phyloP scores from a whole-genome alignment of 2,888 invertebrate species.

The Cerastis rubricosa region DNA sequence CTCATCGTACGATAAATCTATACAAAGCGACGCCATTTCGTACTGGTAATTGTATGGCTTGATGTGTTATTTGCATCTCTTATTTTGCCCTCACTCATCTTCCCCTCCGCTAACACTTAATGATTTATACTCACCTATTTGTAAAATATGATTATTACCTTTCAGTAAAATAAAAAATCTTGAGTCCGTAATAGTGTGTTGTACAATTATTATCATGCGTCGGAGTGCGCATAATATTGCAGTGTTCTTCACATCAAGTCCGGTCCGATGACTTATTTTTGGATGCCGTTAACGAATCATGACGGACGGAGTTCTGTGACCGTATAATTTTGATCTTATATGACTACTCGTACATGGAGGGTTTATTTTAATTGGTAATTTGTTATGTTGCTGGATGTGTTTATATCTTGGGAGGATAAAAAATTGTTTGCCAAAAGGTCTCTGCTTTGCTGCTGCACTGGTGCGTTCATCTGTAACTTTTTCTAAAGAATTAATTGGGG shows the following conservation, averaged over 20 bases:
- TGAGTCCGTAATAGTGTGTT: conserved; percentile 1
- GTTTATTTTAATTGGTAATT: conserved; percentile 22
- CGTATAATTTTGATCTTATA: conserved; percentile 53
- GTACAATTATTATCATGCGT: conserved; percentile 39
- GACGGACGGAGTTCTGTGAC: conserved; percentile 54
- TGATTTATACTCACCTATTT: conserved; percentile 10
- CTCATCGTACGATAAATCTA: no score
- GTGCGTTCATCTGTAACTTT: no score
- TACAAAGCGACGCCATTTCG: no score
- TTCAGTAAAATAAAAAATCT: conserved; percentile 40
- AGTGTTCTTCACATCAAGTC: conserved; percentile 56
- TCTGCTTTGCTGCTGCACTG: no score
- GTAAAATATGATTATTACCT: conserved; percentile 23
- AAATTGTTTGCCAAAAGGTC: neutral
- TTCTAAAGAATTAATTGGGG: no score
- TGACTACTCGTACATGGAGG: conserved; percentile 24
- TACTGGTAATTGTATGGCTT: no score
- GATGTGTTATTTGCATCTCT: neutral
- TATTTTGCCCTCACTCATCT: neutral
- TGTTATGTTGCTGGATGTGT: neutral
- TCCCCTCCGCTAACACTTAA: neutral
- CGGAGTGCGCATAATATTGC: conserved; percentile 42
- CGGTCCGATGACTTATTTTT: conserved; percentile 63
- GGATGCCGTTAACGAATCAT: conserved; percentile 59
- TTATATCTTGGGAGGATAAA: neutral